A percentile compares a stretch with the other conserved stretches of the same genome.
Conservation (phyloP, 2,797 vertebrate genomes). For the Hydrocynus forskahlii region DNA sequence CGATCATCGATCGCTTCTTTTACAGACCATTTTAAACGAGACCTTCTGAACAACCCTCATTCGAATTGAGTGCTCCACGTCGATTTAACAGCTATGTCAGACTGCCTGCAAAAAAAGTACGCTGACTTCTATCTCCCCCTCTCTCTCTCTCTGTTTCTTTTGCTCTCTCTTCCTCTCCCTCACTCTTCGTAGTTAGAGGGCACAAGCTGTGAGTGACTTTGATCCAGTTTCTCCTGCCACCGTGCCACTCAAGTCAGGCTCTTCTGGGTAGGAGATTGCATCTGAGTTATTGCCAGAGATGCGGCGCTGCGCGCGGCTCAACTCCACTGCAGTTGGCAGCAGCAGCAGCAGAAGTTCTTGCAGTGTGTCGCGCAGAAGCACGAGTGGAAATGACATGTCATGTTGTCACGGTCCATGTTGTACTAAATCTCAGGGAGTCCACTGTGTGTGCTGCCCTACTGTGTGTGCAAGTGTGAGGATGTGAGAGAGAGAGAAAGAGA, state of each 20-base stretch:
- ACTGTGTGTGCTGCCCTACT: constrained; percentile 69
- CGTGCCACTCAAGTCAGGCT: constrained; percentile 57
- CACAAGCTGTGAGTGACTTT: constrained; percentile 60
- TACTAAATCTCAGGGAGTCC: constrained; percentile 73
- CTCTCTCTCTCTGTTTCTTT: constrained; percentile 18
- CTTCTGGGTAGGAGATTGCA: constrained; percentile 69
- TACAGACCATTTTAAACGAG: constrained; percentile 5
- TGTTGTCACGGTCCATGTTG: constrained; percentile 80
- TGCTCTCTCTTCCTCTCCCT: constrained; percentile 32
- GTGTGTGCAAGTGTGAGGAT: constrained; percentile 48
- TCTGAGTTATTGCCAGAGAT: constrained; percentile 75
- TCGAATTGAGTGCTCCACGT: constrained; percentile 5
- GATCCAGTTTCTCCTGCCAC: constrained; percentile 59
- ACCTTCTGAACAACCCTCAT: not conserved
- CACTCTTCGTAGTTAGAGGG: constrained; percentile 55
- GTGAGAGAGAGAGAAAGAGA: constrained; percentile 23
- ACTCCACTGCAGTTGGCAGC: constrained; percentile 80
- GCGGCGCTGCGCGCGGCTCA: constrained; percentile 70
- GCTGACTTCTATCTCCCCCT: constrained; percentile 27
- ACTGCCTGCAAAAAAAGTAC: constrained; percentile 23
- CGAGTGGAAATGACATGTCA: constrained; percentile 82
- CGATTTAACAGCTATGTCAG: constrained; percentile 14
- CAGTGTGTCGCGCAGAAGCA: constrained; percentile 80
- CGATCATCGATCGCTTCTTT: constrained; percentile 16
- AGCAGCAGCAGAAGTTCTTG: constrained; percentile 80